Evolutionary conservation across 2,113 vertebrate species (phyloP), one percentile per base, ranked within the genome.

Genomic region (Taurulus bubalis): DNA sequence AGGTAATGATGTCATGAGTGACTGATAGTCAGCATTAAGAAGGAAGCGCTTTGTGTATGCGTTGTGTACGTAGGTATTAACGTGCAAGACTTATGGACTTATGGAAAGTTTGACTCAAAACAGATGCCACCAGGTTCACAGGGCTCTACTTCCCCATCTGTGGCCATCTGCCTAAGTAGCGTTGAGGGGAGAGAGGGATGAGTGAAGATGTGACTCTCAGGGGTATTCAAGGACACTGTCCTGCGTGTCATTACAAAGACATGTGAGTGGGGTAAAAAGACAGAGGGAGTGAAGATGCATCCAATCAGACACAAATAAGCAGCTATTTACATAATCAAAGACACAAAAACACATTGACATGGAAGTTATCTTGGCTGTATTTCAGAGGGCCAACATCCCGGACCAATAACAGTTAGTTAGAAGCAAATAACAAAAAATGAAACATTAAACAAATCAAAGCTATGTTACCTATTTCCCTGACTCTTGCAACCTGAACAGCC

Each of bases 161-260:
- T 79, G 56, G 79, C 88, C 91, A 94, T 92, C 90, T 93, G 91
- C 79, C 87, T 64, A 53, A 83, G 74, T 58, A 45, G 75, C 78
- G 55, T 40, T 70, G 77, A 68, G 64, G 59, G 36, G 22, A 77
- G 75, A 55, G 69, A 64, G 70, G 32, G 80, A 53, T 40, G 62
- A 49, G 58, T 68, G 63, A 83, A 80, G 85, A 71, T 83, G 62
- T 63, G 30, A 82, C 49, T 77, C 66, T 71, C 70, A 36, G 73
- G 66, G 79, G 77, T 73, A 81, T 85, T 92, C 82, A 92, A 92
- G 87, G 88, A 82, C 87, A 82, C 60, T 77, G 38, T 30, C 68
- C 70, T 79, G 47, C 47, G 81, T 70, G 69, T 56, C 82, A 83
- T 78, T 53, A 49, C 67, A 28, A 36, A 76, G 34, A 65, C n/a